Base-by-base conservation (phyloP, 1,140 invertebrate genomes). In the Adoxophyes honmai region DNA sequence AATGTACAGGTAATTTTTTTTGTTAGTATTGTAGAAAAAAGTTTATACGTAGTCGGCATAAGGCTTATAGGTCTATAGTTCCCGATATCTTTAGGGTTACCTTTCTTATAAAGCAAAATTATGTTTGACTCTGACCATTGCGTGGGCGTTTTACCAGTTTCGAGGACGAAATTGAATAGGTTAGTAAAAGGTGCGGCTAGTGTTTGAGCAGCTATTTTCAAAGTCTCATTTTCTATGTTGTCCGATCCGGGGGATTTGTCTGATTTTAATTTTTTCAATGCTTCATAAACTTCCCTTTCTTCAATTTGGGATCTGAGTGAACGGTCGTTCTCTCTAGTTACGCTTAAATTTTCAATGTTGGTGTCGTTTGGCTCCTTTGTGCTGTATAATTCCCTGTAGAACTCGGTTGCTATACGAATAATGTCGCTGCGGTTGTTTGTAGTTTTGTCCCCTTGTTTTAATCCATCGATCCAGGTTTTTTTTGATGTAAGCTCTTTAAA, bases 381-480 rank as follows among this genome's bases (percentile, higher is more conserved):
- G 21, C 21, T 38, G n/a, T 38, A 38, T 5, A 38, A 13, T 38
- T 38, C 36, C 4, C 4, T 11, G 11, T 38, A 38, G 13, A 38
- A 38, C 1, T n/a, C 13, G 35, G 15, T 56, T 44, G 18, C 44
- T 18, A 11, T 15, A 7, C 10, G 44, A 11, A 64, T 38, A 9
- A 64, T 48, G 11, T 55, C 55, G 9, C 10, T 18, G 5, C 59
- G 59, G 8, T 61, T 61, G 14, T 61, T 52, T 53, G 14, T 37
- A 1, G 34, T 42, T 59, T 0, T 57, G 21, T 51, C 53, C 0
- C 13, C 55, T 44, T 0, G 36, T 53, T 60, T 59, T 55, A 62
- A 11, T 3, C 34, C 34, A 5, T 60, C 57, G 14, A 62, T 64
- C 62, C 62, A 68, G 13, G 48, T 56, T 59, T 62, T 69, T 9